phyloP scores from a whole-genome alignment of 2,797 vertebrate genomes.

The Oceanodroma leucorhoa region DNA sequence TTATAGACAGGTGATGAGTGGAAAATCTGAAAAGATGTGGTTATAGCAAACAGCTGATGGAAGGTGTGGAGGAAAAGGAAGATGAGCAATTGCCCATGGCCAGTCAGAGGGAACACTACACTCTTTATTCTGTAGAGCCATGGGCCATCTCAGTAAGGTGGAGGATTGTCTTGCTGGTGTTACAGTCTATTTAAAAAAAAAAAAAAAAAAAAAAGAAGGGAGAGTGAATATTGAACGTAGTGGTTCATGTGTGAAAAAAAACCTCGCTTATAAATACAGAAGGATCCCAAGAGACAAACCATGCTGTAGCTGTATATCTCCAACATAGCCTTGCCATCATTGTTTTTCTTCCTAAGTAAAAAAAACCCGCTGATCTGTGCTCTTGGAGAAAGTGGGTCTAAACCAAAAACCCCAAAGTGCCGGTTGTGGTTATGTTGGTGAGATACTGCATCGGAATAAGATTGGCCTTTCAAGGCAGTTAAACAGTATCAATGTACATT shows the following conservation, averaged over 20 bases:
- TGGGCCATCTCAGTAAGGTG: background rate
- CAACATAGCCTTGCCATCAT: background rate
- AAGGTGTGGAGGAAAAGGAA: background rate
- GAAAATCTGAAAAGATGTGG: background rate
- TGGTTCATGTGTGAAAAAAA: background rate
- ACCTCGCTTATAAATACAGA: background rate
- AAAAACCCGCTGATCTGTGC: background rate
- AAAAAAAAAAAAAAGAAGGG: background rate
- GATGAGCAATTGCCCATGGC: background rate
- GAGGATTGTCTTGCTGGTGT: background rate
- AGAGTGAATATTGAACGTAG: background rate
- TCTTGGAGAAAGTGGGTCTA: background rate
- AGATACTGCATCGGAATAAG: background rate
- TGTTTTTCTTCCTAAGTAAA: background rate
- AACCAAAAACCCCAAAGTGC: background rate
- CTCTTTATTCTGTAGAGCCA: background rate
- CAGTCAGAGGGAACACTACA: background rate
- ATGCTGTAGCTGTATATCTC: background rate
- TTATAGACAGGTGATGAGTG: background rate
- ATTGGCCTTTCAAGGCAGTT: slow-evolving; percentile 33
- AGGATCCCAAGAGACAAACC: background rate
- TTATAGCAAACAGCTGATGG: background rate
- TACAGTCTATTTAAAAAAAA: background rate
- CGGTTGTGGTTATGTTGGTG: background rate
- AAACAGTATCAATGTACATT: slow-evolving; percentile 2